Conservation (phyloP, 2,888 invertebrate species). For the Drosophila quasianomalipes region DNA sequence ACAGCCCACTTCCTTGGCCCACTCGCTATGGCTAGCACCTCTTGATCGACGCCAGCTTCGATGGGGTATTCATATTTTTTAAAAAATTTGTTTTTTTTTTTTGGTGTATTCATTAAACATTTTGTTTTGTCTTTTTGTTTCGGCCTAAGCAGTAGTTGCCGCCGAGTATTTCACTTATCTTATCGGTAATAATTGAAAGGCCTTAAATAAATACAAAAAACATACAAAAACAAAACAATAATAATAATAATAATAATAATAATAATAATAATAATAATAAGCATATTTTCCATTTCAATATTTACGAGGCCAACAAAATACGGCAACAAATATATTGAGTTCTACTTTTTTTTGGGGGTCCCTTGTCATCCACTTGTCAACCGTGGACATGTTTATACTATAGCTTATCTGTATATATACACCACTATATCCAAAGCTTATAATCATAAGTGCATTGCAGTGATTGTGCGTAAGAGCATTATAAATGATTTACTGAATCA, state of each 20-base stretch:
- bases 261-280: conserved; percentile 35
- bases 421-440: neutral
- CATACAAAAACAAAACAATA: too few relatives aligned
- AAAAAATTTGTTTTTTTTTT: neutral
- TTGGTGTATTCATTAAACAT: conserved; percentile 4
- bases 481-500: neutral
- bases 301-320: conserved; percentile 24
- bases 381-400: neutral
- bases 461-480: neutral
- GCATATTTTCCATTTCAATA: conserved; percentile 51
- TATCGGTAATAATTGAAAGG: conserved; percentile 64
- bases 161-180: conserved; percentile 57
- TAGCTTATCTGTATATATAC: neutral
- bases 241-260: conserved; percentile 32
- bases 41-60: conserved; percentile 49
- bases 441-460: neutral
- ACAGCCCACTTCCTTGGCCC: neutral
- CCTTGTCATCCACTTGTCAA: conserved; percentile 13
- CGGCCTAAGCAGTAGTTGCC: conserved; percentile 7
- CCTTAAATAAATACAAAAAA: conserved; percentile 13
- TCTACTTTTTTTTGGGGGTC: conserved; percentile 2
- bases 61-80: conserved; percentile 45
- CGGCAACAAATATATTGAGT: neutral
- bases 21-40: conserved; percentile 18
- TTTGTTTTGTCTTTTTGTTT: conserved; percentile 12